These are phyloP conservation scores for Brachyptera putata DNA, from an alignment of 2,888 invertebrate species.

Conservation along the genomic window DNA sequence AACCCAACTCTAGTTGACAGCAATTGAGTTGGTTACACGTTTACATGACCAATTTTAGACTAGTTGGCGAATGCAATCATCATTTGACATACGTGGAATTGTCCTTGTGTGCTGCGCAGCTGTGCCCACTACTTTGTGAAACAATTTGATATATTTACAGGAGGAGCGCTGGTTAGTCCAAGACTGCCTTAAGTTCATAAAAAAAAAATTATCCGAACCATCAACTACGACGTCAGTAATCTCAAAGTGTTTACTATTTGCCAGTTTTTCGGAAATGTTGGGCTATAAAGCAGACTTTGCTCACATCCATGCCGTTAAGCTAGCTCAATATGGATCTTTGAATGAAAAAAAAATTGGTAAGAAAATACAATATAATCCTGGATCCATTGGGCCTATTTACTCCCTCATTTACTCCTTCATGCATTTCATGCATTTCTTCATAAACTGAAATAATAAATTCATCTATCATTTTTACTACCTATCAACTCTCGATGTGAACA, in stretches of 20 bases:
- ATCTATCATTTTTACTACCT: too few relatives aligned
- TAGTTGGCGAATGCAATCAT: too few relatives aligned
- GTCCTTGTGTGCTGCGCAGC: too few relatives aligned
- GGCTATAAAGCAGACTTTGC: conserved; percentile 34
- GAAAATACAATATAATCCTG: not conserved
- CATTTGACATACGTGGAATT: too few relatives aligned
- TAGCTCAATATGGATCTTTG: conserved; percentile 31
- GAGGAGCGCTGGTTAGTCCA: conserved; percentile 31
- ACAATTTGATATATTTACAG: conserved; percentile 19
- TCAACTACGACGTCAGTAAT: conserved; percentile 23
- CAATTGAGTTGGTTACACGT: too few relatives aligned
- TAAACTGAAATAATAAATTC: too few relatives aligned
- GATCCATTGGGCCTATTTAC: not conserved
- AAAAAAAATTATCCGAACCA: conserved; percentile 30
- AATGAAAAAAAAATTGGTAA: conserved; percentile 34
- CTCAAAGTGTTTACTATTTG: conserved; percentile 31
- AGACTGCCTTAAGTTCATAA: conserved; percentile 28
- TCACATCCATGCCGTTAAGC: conserved; percentile 34
- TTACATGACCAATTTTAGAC: too few relatives aligned
- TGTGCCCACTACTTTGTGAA: too few relatives aligned
- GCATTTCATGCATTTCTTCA: too few relatives aligned
- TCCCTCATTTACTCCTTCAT: too few relatives aligned
- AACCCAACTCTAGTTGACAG: too few relatives aligned
- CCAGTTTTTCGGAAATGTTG: conserved; percentile 30
- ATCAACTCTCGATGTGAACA: too few relatives aligned